Evolutionary conservation across 1,140 invertebrate species (phyloP).

Genomic region (Habropoda laboriosa): DNA sequence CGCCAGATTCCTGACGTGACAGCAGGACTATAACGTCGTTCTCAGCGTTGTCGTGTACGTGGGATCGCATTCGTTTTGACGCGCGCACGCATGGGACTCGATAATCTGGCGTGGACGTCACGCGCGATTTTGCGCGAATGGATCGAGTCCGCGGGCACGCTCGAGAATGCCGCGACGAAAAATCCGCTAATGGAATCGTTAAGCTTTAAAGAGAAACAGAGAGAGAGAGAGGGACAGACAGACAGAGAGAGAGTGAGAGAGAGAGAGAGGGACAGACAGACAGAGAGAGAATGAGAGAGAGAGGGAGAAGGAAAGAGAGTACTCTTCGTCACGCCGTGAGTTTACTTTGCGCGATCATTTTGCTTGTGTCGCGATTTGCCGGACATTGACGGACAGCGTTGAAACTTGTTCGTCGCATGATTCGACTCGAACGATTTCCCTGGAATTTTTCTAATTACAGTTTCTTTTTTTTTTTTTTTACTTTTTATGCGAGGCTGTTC

Average conservation of each 20-base stretch:
- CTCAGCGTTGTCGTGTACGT: constrained; percentile 1
- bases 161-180: too few species aligned
- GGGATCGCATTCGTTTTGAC: constrained; percentile 55
- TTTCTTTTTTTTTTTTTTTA: too few species aligned
- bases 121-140: constrained; percentile 5
- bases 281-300: too few species aligned
- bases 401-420: neutral
- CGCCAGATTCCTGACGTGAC: constrained; percentile 34
- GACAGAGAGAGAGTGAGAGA: too few species aligned
- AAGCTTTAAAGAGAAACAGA: constrained; percentile 15
- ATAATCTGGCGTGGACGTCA: constrained; percentile 51
- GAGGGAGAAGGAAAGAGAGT: too few species aligned
- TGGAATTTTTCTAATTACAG: neutral
- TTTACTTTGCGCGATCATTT: neutral
- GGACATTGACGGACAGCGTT: neutral
- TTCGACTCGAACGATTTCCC: neutral
- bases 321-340: neutral
- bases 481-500: too few species aligned
- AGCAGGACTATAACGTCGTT: constrained; percentile 45
- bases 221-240: too few species aligned
- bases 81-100: constrained; percentile 37
- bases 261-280: too few species aligned
- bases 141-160: too few species aligned
- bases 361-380: neutral
- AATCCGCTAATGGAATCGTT: constrained; percentile 31